Conservation (phyloP, 1,140 invertebrate species). For the Drosophila takahashii region DNA sequence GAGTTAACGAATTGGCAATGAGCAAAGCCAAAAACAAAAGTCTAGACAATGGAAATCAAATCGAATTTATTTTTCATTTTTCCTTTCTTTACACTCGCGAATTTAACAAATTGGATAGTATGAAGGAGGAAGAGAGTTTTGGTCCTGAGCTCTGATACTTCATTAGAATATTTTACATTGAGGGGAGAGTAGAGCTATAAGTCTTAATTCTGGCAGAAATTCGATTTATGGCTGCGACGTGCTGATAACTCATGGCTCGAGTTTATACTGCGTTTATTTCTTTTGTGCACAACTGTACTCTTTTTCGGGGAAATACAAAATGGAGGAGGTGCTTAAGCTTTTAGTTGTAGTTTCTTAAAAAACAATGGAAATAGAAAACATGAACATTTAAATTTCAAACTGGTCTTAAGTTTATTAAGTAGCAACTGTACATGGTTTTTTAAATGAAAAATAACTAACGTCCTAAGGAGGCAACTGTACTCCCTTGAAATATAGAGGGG, state of each 20-base stretch:
- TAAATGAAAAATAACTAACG: neutral
- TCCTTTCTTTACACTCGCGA: slow-evolving; percentile 31
- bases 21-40: slow-evolving; percentile 66
- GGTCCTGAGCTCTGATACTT: slow-evolving; percentile 56
- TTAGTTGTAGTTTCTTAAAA: too few species aligned
- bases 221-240: slow-evolving; percentile 84
- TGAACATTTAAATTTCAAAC: neutral
- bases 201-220: slow-evolving; percentile 77
- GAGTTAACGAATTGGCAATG: slow-evolving; percentile 78
- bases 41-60: slow-evolving; percentile 83
- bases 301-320: neutral
- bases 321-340: neutral
- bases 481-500: neutral
- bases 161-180: slow-evolving; percentile 61
- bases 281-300: slow-evolving; percentile 22
- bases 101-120: slow-evolving; percentile 72
- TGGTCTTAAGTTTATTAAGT: too few species aligned
- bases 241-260: slow-evolving; percentile 69
- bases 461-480: slow-evolving; percentile 24
- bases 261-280: slow-evolving; percentile 32
- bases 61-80: slow-evolving; percentile 73
- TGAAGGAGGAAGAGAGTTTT: slow-evolving; percentile 8
- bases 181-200: slow-evolving; percentile 56
- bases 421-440: too few species aligned
- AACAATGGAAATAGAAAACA: neutral